Conservation (phyloP, 2,797 vertebrate species). For the Aythya fuligula region DNA sequence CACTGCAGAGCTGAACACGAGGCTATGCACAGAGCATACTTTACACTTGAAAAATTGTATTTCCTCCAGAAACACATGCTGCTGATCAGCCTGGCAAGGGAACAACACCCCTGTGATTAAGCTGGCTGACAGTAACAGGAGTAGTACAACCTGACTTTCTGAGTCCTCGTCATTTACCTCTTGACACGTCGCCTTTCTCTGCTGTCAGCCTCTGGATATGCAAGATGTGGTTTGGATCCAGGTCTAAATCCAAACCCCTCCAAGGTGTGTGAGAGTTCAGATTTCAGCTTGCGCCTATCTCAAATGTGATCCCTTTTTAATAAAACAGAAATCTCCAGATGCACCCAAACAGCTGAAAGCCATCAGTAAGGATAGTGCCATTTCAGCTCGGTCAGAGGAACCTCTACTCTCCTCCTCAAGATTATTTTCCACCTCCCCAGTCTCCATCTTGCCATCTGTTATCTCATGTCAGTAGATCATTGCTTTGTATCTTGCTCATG, state of each 20-base stretch:
- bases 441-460: background rate
- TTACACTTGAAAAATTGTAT: background rate
- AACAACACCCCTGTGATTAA: background rate
- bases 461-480: background rate
- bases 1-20: background rate
- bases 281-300: conserved; percentile 5
- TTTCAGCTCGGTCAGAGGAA: background rate
- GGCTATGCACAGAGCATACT: background rate
- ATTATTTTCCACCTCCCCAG: background rate
- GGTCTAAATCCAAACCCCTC: background rate
- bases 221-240: background rate
- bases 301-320: background rate
- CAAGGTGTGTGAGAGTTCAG: background rate
- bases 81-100: background rate
- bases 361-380: conserved; percentile 11
- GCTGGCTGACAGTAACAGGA: background rate
- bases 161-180: background rate
- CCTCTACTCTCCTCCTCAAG: rapidly evolving
- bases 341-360: conserved; percentile 39
- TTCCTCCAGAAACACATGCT: background rate
- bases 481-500: background rate
- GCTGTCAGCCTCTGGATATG: background rate
- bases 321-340: conserved; percentile 38
- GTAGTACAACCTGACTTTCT: background rate
- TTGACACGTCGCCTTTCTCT: background rate